Percentiles rank a stretch among this genome's conserved stretches.
Conservation (phyloP, 2,888 invertebrate genomes). For the Xanthostigma xanthostigma region DNA sequence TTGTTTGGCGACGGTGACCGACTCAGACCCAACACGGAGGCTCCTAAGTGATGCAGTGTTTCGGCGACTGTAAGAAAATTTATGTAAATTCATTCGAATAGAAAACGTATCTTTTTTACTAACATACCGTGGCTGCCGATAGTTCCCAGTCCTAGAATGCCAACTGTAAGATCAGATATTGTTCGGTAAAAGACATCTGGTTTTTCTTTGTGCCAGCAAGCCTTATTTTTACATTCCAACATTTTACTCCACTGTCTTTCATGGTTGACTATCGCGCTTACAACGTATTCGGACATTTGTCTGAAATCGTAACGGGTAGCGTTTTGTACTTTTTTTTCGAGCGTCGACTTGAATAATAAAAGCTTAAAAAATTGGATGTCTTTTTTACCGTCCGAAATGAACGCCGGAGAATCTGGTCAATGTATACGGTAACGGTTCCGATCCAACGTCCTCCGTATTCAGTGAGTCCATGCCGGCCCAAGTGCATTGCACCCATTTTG, state of each 20-base stretch:
- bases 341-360: background rate
- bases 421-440: slow-evolving; percentile 18
- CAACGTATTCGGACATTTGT: slow-evolving; percentile 34
- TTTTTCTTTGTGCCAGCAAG: slow-evolving; percentile 23
- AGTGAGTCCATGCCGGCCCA: slow-evolving; percentile 31
- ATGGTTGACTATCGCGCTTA: slow-evolving; percentile 31
- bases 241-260: slow-evolving; percentile 29
- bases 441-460: slow-evolving; percentile 15
- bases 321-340: too few species aligned
- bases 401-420: slow-evolving; percentile 30
- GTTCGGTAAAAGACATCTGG: slow-evolving; percentile 24
- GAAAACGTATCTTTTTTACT: background rate
- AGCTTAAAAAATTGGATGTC: background rate
- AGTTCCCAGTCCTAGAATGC: slow-evolving; percentile 36
- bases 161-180: slow-evolving; percentile 32
- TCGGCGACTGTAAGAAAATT: slow-evolving; percentile 27
- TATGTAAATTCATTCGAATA: background rate
- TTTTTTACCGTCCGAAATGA: slow-evolving; percentile 24
- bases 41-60: slow-evolving; percentile 29
- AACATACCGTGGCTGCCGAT: slow-evolving; percentile 33
- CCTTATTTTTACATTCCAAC: slow-evolving; percentile 23
- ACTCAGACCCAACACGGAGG: slow-evolving; percentile 28
- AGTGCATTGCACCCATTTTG: slow-evolving; percentile 32
- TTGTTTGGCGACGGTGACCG: slow-evolving; percentile 14
- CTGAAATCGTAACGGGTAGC: slow-evolving; percentile 3